Evolutionary conservation across 2,113 vertebrate species (phyloP), one percentile per base, ranked within the genome.

Genomic region (Stictonetta naevosa): DNA sequence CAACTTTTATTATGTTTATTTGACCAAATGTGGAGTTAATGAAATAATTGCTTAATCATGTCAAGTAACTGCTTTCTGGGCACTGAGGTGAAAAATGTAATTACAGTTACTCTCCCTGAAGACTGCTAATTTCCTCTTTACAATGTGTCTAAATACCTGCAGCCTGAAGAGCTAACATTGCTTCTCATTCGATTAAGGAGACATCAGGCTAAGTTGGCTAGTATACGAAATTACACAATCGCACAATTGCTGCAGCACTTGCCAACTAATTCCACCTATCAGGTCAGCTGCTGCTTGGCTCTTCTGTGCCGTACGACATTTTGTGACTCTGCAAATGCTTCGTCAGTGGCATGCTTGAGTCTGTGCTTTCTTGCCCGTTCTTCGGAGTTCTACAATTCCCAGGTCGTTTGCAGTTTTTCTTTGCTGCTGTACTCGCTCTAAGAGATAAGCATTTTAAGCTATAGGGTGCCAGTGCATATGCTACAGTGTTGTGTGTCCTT

Each of bases 161-260:
- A 99, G 99, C 99, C 98, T 82, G 99, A 99, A 98, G 99, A 99
- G 98, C 98, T 99, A 98, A 99, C 99, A 83, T 98, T 99, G 98
- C 99, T 99, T 97, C 99, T 99, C 98, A 98, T 99, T 98, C 99
- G 98, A 98, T 99, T 99, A 97, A 98, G 99, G 98, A 98, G 98
- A 98, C 99, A 99, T 98, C 99, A 99, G 99, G 99, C 99, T 98
- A 98, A 99, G 98, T 98, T 99, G 99, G 99, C 99, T 97, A 98
- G 98, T 96, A 98, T 98, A 96, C 98, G 98, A 98, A 98, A 98
- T 97, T 98, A 99, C 93, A 98, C 98, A 66, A 98, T 99, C 94
- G 96, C 98, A 98, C 99, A 99, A 97, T 98, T 99, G 97, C 99
- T 98, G 92, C 99, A 98, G 98, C 98, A 98, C 98, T 98, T 98